Evolutionary conservation across 2,113 vertebrate species (phyloP).

Genomic region (Condylura cristata): DNA sequence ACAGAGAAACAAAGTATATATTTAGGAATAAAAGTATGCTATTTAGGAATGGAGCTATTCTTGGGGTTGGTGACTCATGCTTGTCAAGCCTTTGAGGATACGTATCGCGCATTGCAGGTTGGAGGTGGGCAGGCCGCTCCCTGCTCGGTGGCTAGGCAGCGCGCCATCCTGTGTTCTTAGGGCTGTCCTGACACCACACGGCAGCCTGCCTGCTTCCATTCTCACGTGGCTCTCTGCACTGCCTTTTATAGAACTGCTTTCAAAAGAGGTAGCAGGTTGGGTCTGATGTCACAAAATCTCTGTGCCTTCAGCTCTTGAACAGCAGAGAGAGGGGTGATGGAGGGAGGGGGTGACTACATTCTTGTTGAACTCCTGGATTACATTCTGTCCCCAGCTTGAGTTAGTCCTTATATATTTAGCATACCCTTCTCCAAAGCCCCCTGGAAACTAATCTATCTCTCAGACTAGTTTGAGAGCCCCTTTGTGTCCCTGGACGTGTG

Average conservation of each 20-base stretch:
- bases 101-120: background rate
- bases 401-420: background rate
- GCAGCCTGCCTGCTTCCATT: background rate
- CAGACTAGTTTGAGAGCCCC: background rate
- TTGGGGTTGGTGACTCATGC: constrained; percentile 15
- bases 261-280: background rate
- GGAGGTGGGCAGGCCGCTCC: background rate
- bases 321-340: background rate
- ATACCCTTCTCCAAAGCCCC: background rate
- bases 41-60: constrained; percentile 36
- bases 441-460: background rate
- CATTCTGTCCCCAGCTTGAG: background rate
- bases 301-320: background rate
- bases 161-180: background rate
- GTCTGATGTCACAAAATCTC: background rate
- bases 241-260: background rate
- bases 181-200: background rate
- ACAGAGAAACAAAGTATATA: background rate
- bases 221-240: background rate
- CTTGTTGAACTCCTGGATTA: background rate
- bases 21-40: background rate
- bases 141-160: accelerated
- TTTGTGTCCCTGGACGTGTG: background rate
- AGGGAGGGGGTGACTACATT: background rate
- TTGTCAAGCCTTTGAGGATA: background rate